Base-by-base conservation (phyloP, 2,888 invertebrate species). In the Lasioglossum morio region DNA sequence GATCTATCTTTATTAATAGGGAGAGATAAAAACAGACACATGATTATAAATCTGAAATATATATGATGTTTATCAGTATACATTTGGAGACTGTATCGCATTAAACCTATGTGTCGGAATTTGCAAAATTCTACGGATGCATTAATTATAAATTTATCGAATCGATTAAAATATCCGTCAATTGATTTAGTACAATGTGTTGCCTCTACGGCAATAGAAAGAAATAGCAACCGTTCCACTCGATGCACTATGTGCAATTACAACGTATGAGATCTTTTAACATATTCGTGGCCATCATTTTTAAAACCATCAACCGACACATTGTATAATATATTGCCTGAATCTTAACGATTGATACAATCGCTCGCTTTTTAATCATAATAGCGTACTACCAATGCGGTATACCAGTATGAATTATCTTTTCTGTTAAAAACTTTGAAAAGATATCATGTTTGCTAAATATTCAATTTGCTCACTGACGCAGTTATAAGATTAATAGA, bases 321-420 rank as follows among this genome's bases (percentile, higher is more conserved):
- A 82, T 84, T 87, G 82, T 87, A 79, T 43, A 43, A 43, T 43
- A 43, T 81, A 84, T 81, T 88, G 82, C 82, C 79, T 87, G 82
- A 90, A 87, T 89, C 79, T 84, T 70, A 80, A 88, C 90, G 90
- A 91, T 92, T 91, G 91, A 91, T 91, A 92, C 91, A 92, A 91
- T 92, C 91, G 87, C 72, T 89, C 70, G 86, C 77, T 78, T 90
- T 79, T 77, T 81, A 89, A 69, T 83, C 77, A 60, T 77, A n/a
- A 86, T 75, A 87, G 79, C 74, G 63, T 85, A 79, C 69, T 88
- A 88, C 72, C 72, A 87, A 87, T 91, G 85, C 80, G 77, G 77
- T 85, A 89, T 82, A 78, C 69, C 70, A 46, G 34, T 83, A 74
- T 85, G 81, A 87, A 89, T 86, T 87, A 87, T 84, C 84, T 76